Evolutionary conservation across 2,113 vertebrate species (phyloP).

Genomic region (Paradisaea rubra): DNA sequence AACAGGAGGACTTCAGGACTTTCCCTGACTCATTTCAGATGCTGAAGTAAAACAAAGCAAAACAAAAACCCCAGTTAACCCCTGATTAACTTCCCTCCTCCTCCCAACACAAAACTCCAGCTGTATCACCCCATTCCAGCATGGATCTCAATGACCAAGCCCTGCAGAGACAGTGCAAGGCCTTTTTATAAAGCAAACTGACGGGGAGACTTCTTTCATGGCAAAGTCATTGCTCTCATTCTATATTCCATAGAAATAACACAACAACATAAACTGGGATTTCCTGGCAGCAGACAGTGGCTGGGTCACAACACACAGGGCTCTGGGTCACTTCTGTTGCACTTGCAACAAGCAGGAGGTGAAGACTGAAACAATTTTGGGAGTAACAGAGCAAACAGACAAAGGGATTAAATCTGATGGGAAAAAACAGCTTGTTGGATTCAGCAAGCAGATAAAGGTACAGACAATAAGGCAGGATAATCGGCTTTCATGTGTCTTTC

Average conservation of each 20-base stretch:
- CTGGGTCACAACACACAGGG: background rate
- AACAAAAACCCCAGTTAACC: fast-evolving
- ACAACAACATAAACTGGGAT: background rate
- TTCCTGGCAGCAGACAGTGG: background rate
- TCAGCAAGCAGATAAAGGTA: background rate
- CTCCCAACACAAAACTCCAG: background rate
- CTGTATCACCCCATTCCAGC: background rate
- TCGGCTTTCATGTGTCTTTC: background rate
- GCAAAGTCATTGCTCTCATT: background rate
- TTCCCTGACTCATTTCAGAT: background rate
- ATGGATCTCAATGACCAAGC: background rate
- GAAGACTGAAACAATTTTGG: background rate
- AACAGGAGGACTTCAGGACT: background rate
- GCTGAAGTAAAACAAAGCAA: background rate
- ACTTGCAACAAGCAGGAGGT: fast-evolving
- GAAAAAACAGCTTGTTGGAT: background rate
- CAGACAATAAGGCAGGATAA: background rate
- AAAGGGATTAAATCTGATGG: background rate
- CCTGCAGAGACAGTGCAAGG: background rate
- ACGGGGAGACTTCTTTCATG: fast-evolving
- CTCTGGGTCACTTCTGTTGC: background rate
- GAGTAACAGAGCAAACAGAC: background rate
- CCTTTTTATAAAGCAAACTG: background rate
- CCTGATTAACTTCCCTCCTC: background rate
- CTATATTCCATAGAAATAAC: background rate